Evolutionary conservation across 1,140 invertebrate species (phyloP).

Genomic region (Bactericera cockerelli): DNA sequence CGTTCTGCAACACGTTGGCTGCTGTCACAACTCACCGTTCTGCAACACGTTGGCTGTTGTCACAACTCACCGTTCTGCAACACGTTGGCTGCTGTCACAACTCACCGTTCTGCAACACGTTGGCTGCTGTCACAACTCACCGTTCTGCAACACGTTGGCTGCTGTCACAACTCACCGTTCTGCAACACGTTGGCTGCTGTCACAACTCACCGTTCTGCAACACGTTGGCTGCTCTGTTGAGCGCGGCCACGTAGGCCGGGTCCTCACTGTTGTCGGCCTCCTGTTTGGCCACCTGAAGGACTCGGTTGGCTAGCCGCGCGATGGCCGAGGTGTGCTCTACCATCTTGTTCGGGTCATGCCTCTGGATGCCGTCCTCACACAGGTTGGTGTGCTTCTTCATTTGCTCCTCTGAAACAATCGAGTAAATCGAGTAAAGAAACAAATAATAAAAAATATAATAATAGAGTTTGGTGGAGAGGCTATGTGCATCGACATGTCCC

Average conservation of each 20-base stretch:
- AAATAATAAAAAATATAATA: slow-evolving; percentile 9
- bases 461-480: no score
- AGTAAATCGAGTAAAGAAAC: slow-evolving; percentile 11
- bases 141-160: no score
- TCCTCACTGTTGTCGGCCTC: slow-evolving; percentile 98
- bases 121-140: no score
- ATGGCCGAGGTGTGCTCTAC: slow-evolving; percentile 86
- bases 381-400: slow-evolving; percentile 88
- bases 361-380: slow-evolving; percentile 85
- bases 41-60: no score
- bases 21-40: no score
- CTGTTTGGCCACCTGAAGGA: slow-evolving; percentile 87
- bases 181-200: no score
- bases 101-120: no score
- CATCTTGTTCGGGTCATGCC: slow-evolving; percentile 80
- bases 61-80: no score
- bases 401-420: slow-evolving; percentile 47
- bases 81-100: no score
- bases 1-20: no score
- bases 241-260: slow-evolving; percentile 68
- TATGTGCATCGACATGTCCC: no score
- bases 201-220: slow-evolving; percentile 71
- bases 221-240: slow-evolving; percentile 64
- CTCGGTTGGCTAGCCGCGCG: slow-evolving; percentile 83
- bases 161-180: no score